Conservation (phyloP, 2,888 invertebrate species). For the Tholera decimalis region DNA sequence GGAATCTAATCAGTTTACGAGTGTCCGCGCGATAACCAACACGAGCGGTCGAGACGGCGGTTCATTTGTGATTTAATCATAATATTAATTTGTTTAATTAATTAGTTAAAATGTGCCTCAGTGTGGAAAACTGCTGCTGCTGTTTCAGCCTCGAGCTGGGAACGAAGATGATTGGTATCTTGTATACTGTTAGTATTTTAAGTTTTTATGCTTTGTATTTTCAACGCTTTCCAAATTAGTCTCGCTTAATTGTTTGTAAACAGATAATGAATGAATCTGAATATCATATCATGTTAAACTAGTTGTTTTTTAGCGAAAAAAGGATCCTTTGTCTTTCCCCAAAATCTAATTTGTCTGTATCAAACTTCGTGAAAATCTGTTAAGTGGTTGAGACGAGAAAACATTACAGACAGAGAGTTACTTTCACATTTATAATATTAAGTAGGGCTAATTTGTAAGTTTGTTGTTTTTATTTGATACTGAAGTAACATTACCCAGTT, state of each 20-base stretch:
- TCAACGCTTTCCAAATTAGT: background rate
- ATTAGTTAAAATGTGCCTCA: conserved; percentile 68
- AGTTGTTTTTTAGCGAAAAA: no score
- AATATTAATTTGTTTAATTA: conserved; percentile 24
- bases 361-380: no score
- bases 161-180: conserved; percentile 72
- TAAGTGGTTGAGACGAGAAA: no score
- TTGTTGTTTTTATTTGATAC: background rate
- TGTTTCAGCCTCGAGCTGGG: conserved; percentile 75
- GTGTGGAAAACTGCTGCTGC: conserved; percentile 72
- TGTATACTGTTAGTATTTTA: conserved; percentile 71
- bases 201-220: background rate
- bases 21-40: conserved; percentile 36
- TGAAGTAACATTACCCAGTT: background rate
- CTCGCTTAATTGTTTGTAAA: conserved; percentile 23
- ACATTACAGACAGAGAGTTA: no score
- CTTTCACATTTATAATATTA: no score
- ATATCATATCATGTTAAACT: no score
- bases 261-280: background rate
- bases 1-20: conserved; percentile 64
- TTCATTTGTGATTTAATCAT: conserved; percentile 26
- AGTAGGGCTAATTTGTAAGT: no score
- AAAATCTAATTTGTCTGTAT: no score
- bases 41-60: conserved; percentile 12
- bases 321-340: no score